Base-by-base conservation (phyloP, 2,797 vertebrate species). In the Tiaroga cobitis region DNA sequence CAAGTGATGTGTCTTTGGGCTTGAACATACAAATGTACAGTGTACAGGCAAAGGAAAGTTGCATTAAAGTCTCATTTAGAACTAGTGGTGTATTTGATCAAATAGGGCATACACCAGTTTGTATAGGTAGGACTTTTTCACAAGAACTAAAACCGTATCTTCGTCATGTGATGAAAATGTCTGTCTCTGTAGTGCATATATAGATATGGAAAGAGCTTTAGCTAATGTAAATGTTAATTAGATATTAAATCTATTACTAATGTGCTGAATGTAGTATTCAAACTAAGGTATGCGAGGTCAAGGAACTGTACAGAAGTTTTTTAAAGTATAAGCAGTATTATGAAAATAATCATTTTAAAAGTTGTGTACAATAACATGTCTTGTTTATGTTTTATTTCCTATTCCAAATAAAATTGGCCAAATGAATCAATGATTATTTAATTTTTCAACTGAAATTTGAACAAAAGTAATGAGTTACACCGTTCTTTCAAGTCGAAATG, bases 231-330 rank as follows among this genome's bases (percentile, higher is more conserved):
- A 89, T 88, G 88, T 88, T 81, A 70, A 67, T 63, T 85, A 63
- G 69, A 68, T 76, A 89, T 90, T 90, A 86, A 90, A 85, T 21
- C 34, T 46, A 75, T 70, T 90, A 91, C 88, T 91, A 93, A 91
- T 90, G 91, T 89, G 89, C 89, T 94, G 92, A 94, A 94, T 95
- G 94, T 95, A 94, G 90, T 93, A 81, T 80, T 91, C 69, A 89
- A 91, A 92, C 83, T 91, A 77, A 91, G 88, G 91, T 86, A 89
- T 89, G 91, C 88, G 87, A 91, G 91, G 85, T 88, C 87, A 83
- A 82, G 61, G 84, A 87, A 84, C 78, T 89, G 87, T 89, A 88
- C 88, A 88, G 59, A 85, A 77, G 69, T n/a, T 77, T 82, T 84
- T 83, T 65, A 54, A 85, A 80, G 79, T 61, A 82, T 82, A 85